Evolutionary conservation across 2,888 invertebrate species (phyloP).

Genomic region (Iselma pallidipennis): DNA sequence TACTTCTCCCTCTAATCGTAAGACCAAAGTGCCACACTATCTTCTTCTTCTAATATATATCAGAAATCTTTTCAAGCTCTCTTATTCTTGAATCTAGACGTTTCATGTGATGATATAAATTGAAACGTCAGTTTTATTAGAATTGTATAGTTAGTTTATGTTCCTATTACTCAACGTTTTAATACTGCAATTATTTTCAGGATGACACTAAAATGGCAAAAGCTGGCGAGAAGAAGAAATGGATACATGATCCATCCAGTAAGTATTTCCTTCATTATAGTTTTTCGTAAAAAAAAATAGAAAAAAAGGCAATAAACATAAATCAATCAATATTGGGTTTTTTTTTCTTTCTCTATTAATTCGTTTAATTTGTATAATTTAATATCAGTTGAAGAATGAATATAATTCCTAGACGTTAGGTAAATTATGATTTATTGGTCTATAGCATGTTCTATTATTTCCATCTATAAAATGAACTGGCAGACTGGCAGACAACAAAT

Average conservation of each 20-base stretch:
- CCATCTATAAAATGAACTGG: neutral
- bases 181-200: constrained; percentile 47
- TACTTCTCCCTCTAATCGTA: constrained; percentile 13
- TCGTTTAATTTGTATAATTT: neutral
- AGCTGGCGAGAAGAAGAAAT: constrained; percentile 69
- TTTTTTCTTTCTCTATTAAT: no score
- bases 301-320: no score
- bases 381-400: neutral
- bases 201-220: constrained; percentile 60
- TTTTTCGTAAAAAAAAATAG: neutral
- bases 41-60: constrained; percentile 22
- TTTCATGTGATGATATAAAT: constrained; percentile 14
- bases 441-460: constrained; percentile 13
- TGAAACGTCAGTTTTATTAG: constrained; percentile 12
- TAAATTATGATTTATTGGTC: constrained; percentile 21
- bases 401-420: constrained; percentile 2
- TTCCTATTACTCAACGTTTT: constrained; percentile 16
- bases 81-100: neutral
- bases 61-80: constrained; percentile 8
- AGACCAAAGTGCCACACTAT: constrained; percentile 23
- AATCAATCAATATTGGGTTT: no score
- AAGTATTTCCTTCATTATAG: constrained; percentile 53
- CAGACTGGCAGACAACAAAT: no score
- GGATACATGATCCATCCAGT: constrained; percentile 80
- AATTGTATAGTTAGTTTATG: constrained; percentile 15